phyloP scores from a whole-genome alignment of 2,888 invertebrate species.

The Scelioninae gen. 1 region DNA sequence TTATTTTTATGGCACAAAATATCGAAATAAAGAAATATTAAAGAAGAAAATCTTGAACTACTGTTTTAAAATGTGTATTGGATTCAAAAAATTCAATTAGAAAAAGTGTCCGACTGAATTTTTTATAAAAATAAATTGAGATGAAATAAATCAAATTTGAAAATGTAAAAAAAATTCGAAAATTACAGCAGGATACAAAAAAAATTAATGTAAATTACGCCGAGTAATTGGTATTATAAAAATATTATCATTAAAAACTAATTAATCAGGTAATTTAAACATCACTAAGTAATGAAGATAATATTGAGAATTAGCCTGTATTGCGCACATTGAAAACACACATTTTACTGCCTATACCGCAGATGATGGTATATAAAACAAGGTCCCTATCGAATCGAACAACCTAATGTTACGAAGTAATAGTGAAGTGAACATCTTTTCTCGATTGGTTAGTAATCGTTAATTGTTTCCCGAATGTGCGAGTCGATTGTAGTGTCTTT shows the following conservation, averaged over 20 bases:
- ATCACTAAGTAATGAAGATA: conserved; percentile 46
- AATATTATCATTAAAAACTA: conserved; percentile 33
- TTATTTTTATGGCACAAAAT: conserved; percentile 1
- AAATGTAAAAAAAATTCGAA: no score
- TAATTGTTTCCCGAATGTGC: conserved; percentile 36
- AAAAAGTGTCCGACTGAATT: no score
- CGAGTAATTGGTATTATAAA: conserved; percentile 1
- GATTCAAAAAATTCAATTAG: no score
- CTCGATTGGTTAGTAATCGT: conserved; percentile 49
- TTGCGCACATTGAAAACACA: conserved; percentile 44
- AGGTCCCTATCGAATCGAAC: conserved; percentile 67
- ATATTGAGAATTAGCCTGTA: conserved; percentile 38
- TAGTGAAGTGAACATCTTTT: conserved; percentile 64
- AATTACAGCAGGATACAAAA: neutral
- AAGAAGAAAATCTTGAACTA: no score
- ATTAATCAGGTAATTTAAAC: conserved; percentile 45
- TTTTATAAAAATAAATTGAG: no score
- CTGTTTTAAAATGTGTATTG: no score
- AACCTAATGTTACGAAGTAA: conserved; percentile 66
- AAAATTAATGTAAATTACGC: conserved; percentile 28
- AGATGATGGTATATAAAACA: conserved; percentile 68
- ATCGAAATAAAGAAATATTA: no score
- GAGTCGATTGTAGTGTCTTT: conserved; percentile 1
- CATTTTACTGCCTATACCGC: conserved; percentile 61
- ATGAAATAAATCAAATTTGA: no score